Base-by-base conservation (phyloP, 2,113 vertebrate genomes). In the Gymnarchus niloticus region DNA sequence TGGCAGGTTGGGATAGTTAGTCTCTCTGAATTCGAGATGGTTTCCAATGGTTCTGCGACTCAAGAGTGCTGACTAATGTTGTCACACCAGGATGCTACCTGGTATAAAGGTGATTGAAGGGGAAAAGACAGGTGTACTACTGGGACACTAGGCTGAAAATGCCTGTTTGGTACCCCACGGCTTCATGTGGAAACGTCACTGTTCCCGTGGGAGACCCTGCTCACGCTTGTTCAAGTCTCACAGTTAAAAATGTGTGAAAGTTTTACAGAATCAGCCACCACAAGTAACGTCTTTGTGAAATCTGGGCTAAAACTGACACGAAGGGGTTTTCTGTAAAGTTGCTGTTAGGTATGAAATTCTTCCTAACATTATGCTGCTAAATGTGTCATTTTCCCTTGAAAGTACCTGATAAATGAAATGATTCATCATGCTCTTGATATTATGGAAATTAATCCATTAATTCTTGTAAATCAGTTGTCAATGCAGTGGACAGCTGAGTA, bases 391-490 rank as follows among this genome's bases (percentile, higher is more conserved):
- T 76, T 65, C 56, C 52, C 57, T 59, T 51, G 85, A 89, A 89
- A 87, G 80, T 84, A 54, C 56, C 28, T 87, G 87, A 90, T 87
- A 89, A 89, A 90, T 89, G 88, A 84, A 88, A 89, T 87, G 88
- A 88, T 89, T 90, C 87, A 88, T 85, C n/a, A 37, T 76, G 2
- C 59, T 85, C 33, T 37, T 57, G 86, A 88, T 86, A 88, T 89
- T 85, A 88, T 86, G 85, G 80, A 88, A 90, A 90, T 89, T 51
- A 88, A 89, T 87, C 88, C 85, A 87, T 87, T 89, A 87, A 89
- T 89, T 89, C 87, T 88, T 87, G 80, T 86, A 88, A 88, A 90
- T 88, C 87, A 89, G 87, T 85, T 89, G 87, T 87, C 88, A n/a
- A 81, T 81, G 69, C 41, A 1, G 6, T 48, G 85, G 84, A 87